Base-by-base conservation (phyloP, 2,797 vertebrate species). In the Pachyuromys duprasi region DNA sequence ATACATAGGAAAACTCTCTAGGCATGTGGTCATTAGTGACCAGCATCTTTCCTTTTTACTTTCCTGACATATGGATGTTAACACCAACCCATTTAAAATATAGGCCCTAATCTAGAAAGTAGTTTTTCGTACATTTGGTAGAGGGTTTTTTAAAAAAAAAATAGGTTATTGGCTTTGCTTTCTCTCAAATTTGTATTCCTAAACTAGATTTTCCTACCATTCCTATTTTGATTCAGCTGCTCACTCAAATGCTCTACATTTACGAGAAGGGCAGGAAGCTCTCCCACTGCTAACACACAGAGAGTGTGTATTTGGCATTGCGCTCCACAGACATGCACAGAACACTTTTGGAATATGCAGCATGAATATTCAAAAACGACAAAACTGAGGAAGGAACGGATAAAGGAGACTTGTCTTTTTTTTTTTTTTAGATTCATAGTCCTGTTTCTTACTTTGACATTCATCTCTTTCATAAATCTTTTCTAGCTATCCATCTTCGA, bases 191-290 rank as follows among this genome's bases (percentile, higher is more conserved):
- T 90, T 93, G 55, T 39, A 94, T 79, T 45, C 45, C 74, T 11
- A 90, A 96, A 86, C 53, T 90, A 83, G 76, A 49, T 49, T 86
- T 86, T 91, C 93, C 49, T 94, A 91, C 70, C 79, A 94, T 95
- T 91, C 86, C 75, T 92, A 93, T 96, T 95, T 97, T 94, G 94
- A 96, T 95, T 92, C 57, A 81, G 83, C 53, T 31, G 57, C 49
- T 94, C 84, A 65, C 20, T 90, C 95, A 96, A 95, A 72, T 70
- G 65, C 26, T 94, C 57, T 80, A 78, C 76, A 91, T 92, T 95
- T 92, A 90, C 60, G 91, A 86, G 80, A 88, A 67, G 57, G 87
- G 65, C 82, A 82, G 93, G 89, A 86, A 88, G 78, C 1, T 72
- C 80, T 92, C 63, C 82, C 62, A 72, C 62, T 0, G 1, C 83